Evolutionary conservation across 1,140 invertebrate genomes (phyloP), one percentile per base, ranked within the genome.

Genomic region (Caenorhabditis latens): DNA sequence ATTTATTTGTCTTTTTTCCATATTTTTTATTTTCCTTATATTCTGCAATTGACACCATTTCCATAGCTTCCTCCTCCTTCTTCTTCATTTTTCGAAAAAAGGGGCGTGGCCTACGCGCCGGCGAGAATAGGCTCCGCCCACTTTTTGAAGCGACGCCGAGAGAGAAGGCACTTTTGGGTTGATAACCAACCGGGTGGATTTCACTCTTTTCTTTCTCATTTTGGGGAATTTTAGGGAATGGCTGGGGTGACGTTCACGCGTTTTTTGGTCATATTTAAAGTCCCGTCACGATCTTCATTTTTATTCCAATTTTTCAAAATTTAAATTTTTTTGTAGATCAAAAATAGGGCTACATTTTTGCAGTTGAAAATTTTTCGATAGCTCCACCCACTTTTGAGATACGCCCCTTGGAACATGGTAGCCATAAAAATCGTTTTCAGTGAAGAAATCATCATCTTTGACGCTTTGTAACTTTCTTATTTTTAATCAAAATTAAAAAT

Each of bases 11-110:
- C 21, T 63, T 24, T n/a, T 58, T 21, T 58, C 4, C n/a, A n/a
- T 16, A 19, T 21, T 32, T 63, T 8, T n/a, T 32, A 5, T 40
- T 32, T 19, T 32, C 42, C 42, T 14, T 79, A 11, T 50, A 13
- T 40, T 67, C 71, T 79, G 71, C 71, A 79, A 79, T 79, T 79
- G 71, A 79, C 71, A 79, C 71, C 71, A 79, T 79, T 48, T 16
- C 65, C 65, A 71, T 19, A 58, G 9, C 57, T n/a, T 32, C 21
- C 21, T 19, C 61, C 61, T 40, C n/a, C 21, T 63, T 40, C 21
- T 63, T 40, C 46, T 79, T 50, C 65, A 8, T 79, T 40, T 50
- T 50, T 46, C 14, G 9, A 32, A 5, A n/a, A 19, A 11, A 14
- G 13, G 65, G 65, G 65, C 65, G 65, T 71, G 65, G 65, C 65